Conservation (phyloP, 2,113 vertebrate genomes). For the Cryptomyrus ogoouensis region DNA sequence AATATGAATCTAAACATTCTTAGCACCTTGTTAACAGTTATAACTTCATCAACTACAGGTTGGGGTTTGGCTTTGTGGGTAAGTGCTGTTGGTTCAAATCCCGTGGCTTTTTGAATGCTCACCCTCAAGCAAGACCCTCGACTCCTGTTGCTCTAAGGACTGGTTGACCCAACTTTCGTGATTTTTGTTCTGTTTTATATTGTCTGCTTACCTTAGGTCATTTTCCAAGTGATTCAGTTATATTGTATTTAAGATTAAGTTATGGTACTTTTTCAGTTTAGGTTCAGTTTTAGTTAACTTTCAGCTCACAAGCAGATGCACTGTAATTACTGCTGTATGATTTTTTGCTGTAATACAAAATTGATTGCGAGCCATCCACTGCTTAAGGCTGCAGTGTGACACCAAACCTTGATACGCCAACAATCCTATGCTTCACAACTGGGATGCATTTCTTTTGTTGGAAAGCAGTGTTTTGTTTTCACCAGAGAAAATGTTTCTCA, state of each 20-base stretch:
- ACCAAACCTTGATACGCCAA: neutral
- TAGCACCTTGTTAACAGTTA: neutral
- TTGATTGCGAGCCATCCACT: neutral
- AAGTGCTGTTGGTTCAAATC: neutral
- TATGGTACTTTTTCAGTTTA: neutral
- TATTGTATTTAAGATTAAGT: neutral
- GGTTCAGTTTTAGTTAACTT: neutral
- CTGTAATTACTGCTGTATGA: neutral
- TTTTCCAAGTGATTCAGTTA: neutral
- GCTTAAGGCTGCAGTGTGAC: neutral
- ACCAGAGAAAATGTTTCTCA: neutral
- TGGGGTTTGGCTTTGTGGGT: neutral
- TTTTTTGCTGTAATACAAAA: neutral
- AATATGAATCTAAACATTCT: neutral
- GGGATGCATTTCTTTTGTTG: neutral
- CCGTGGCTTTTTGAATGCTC: neutral
- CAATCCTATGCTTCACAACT: neutral
- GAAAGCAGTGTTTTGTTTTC: neutral
- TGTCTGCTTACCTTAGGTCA: neutral
- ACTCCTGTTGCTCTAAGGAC: neutral
- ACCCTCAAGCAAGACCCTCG: neutral
- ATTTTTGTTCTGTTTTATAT: neutral
- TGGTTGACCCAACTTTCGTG: neutral
- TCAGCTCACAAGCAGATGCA: neutral
- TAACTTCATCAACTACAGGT: neutral